Evolutionary conservation across 2,888 invertebrate genomes (phyloP), one percentile per base, ranked within the genome.

Genomic region (Drosophila histrio): DNA sequence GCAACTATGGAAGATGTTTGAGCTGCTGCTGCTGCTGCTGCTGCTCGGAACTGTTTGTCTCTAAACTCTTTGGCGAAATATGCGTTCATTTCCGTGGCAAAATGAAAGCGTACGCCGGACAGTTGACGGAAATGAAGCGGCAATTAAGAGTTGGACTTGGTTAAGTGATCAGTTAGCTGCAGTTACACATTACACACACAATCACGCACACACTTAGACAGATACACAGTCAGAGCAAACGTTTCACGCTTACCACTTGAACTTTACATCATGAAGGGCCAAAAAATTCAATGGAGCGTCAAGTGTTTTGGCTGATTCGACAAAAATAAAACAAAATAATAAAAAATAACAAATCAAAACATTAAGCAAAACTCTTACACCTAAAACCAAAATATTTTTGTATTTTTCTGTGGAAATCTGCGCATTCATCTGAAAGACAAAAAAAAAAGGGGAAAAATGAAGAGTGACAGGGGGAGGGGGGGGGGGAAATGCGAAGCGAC

Each of bases 71-170:
- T 83, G 79, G 82, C 87, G 65, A 87, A 82, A 84, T 84, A 82
- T 84, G 82, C 64, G 87, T 43, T 81, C 87, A 81, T 83, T 83
- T 83, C 82, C 87, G 81, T 72, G 62, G 67, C 69, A 66, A 80
- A 86, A 83, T 66, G 80, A 86, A 86, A 81, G 85, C 87, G 60
- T 41, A 39, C 43, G 30, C 36, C 61, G 58, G 57, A 72, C 72
- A 68, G 72, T 66, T 71, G 60, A 77, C 87, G 82, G 82, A 83
- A 83, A 83, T 87, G 87, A 80, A 75, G 83, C 84, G 50, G 58
- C 80, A 66, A 81, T 81, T 81, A 86, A 79, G 86, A 60, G 58
- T 26, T 39, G 13, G 24, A 43, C 53, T 56, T 46, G 53, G 61
- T 38, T 50, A 62, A 72, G 53, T 50, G 41, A 60, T 53, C 75